Percentiles rank a stretch among this genome's conserved stretches.
phyloP scores from a whole-genome alignment of 2,888 invertebrate species.

The Folsomia manolachei region DNA sequence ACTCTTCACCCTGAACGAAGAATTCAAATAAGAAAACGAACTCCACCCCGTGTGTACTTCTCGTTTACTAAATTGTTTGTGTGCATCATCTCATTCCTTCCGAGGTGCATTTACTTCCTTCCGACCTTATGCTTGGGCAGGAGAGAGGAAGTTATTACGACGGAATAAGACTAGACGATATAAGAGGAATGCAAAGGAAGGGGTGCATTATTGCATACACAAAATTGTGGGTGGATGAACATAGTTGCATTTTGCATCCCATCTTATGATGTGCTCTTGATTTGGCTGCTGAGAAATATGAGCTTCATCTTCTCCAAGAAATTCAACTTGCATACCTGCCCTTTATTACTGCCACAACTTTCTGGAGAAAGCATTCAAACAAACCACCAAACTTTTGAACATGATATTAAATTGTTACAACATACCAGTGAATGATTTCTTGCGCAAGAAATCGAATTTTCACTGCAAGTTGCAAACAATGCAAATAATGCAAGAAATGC shows the following conservation, averaged over 20 bases:
- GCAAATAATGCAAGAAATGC: no score
- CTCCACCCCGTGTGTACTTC: not conserved
- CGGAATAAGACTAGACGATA: not conserved
- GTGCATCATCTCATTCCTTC: not conserved
- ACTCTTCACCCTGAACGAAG: not conserved
- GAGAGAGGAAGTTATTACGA: not conserved
- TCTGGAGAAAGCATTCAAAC: not conserved
- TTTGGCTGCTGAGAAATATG: not conserved
- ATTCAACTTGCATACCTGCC: no score
- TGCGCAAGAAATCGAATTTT: no score
- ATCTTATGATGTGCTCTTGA: not conserved
- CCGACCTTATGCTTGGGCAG: not conserved
- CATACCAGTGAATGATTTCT: no score
- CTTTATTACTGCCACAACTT: not conserved
- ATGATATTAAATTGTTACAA: not conserved
- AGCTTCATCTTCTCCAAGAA: not conserved
- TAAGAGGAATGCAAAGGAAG: no score
- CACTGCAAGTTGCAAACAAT: no score
- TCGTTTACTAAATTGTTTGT: constrained; percentile 6
- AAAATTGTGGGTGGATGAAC: no score
- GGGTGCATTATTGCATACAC: no score
- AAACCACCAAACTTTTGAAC: not conserved
- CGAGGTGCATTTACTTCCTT: not conserved
- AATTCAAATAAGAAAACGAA: not conserved
- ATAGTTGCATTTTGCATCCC: no score